phyloP scores from a whole-genome alignment of 2,888 invertebrate species.

The Coenonympha arcania region DNA sequence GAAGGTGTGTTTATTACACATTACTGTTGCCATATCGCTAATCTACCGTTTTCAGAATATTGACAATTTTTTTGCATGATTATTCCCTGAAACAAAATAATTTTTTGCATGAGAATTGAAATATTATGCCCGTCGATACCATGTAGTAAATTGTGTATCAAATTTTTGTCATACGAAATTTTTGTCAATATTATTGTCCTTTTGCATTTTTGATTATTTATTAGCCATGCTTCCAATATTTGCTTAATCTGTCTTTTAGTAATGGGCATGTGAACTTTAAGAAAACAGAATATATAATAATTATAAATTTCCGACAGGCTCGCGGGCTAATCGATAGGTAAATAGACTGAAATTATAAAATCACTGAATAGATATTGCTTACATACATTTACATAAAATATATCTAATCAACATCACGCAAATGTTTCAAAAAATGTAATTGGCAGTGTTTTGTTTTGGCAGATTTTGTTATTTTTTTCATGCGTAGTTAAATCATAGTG shows the following conservation, averaged over 20 bases:
- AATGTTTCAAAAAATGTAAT: conserved; percentile 25
- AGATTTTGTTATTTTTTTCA: conserved; percentile 7
- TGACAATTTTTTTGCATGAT: conserved; percentile 18
- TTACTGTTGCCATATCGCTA: conserved; percentile 10
- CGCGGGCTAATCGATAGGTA: conserved; percentile 28
- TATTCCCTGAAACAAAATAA: not conserved
- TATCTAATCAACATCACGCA: conserved; percentile 13
- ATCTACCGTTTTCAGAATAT: conserved; percentile 7
- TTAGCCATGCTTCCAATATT: conserved; percentile 18
- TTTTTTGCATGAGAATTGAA: conserved; percentile 12
- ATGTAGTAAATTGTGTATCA: not conserved
- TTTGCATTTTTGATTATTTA: conserved; percentile 20
- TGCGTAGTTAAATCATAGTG: conserved; percentile 9
- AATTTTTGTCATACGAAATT: not conserved
- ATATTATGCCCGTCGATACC: not conserved
- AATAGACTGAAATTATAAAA: conserved; percentile 12
- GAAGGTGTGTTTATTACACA: too few species aligned
- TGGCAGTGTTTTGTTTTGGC: conserved; percentile 33
- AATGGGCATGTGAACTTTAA: conserved; percentile 20
- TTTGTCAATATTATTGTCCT: conserved; percentile 20
- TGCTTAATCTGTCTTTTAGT: conserved; percentile 16
- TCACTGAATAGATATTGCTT: conserved; percentile 9
- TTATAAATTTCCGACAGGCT: conserved; percentile 23
- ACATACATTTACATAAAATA: not conserved
- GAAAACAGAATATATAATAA: conserved; percentile 15